Percentiles rank a stretch among this genome's conserved stretches.
Conservation (phyloP, 2,113 vertebrate species). For the Leptocoma aspasia region DNA sequence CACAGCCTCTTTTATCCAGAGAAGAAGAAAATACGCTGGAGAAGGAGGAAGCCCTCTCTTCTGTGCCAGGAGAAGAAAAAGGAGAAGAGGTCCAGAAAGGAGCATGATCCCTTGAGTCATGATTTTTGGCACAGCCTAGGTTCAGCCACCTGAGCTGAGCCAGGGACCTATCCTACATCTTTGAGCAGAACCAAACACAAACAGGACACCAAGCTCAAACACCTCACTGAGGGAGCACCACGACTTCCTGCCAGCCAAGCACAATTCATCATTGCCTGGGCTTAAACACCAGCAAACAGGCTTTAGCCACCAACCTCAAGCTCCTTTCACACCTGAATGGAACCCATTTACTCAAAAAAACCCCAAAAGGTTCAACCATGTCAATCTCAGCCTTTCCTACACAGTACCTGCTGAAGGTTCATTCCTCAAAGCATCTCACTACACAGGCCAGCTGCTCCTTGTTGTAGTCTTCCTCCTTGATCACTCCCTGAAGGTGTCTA, state of each 20-base stretch:
- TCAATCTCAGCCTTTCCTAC: not conserved
- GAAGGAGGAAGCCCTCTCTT: not conserved
- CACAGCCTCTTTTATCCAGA: not conserved
- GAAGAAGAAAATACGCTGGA: not conserved
- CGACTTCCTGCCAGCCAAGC: not conserved
- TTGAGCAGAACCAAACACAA: not conserved
- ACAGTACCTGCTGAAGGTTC: not conserved
- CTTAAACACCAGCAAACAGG: not conserved
- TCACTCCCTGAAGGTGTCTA: accelerated
- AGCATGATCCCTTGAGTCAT: not conserved
- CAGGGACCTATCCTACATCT: not conserved
- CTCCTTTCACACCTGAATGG: not conserved
- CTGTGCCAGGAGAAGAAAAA: not conserved
- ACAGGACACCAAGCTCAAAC: not conserved
- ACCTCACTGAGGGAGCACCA: not conserved
- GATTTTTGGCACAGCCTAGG: not conserved
- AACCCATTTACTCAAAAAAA: not conserved
- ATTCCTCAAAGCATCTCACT: not conserved
- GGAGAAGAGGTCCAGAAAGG: not conserved
- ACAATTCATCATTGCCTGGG: not conserved
- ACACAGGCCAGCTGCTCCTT: accelerated
- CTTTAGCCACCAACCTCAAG: not conserved
- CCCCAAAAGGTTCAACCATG: accelerated
- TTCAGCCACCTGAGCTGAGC: not conserved
- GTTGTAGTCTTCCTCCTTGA: accelerated